Evolutionary conservation across 2,113 vertebrate genomes (phyloP).

Genomic region (Eulacestoma nigropectus): DNA sequence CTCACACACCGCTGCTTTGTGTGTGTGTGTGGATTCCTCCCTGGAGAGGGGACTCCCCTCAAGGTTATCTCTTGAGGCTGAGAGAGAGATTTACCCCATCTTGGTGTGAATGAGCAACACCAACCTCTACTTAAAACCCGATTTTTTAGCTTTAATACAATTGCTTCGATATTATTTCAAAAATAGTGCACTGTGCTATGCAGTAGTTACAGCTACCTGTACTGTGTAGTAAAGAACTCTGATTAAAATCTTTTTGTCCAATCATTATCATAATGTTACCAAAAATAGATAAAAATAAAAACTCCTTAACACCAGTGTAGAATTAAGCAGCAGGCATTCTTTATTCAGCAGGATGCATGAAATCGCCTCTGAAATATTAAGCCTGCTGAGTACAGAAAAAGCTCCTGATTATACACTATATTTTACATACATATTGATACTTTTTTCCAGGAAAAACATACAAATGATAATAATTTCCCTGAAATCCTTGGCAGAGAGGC

Average conservation of each 20-base stretch:
- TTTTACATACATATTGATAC: neutral
- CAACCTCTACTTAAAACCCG: neutral
- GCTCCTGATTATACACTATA: neutral
- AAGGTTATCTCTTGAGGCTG: neutral
- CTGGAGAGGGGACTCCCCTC: too few species aligned
- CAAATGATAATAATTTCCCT: neutral
- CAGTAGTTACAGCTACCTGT: neutral
- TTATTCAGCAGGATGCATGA: neutral
- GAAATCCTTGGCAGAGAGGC: neutral
- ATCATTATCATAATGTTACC: neutral
- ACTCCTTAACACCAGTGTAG: neutral
- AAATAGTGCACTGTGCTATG: neutral
- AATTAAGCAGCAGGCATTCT: neutral
- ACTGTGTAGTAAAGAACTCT: neutral
- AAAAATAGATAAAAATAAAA: neutral
- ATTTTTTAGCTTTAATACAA: neutral
- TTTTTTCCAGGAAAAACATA: neutral
- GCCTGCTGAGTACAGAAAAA: neutral
- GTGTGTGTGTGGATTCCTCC: neutral
- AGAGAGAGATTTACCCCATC: neutral
- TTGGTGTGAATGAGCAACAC: too few species aligned
- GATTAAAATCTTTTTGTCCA: neutral
- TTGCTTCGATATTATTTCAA: rapidly evolving
- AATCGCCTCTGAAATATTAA: neutral
- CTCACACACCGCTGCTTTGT: neutral